phyloP scores from a whole-genome alignment of 2,888 invertebrate species.

The Coelopa pilipes region DNA sequence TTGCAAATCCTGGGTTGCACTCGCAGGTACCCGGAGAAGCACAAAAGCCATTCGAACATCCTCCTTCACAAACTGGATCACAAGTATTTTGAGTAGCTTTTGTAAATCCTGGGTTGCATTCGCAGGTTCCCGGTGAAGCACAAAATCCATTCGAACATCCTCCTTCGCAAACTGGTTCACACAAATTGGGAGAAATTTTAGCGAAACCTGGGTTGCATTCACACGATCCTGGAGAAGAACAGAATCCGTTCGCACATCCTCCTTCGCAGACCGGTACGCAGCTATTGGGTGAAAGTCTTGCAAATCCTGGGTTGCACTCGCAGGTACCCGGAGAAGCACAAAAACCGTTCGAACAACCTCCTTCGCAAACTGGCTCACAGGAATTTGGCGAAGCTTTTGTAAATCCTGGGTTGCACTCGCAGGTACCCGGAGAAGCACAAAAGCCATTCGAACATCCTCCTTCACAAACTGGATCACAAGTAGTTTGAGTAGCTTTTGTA shows the following conservation, averaged over 20 bases:
- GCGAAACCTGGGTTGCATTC: slow-evolving; percentile 42
- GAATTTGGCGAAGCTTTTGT: neutral
- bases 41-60: slow-evolving; percentile 57
- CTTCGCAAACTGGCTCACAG: slow-evolving; percentile 51
- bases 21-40: slow-evolving; percentile 54
- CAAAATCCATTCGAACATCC: slow-evolving; percentile 62
- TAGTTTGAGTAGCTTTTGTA: slow-evolving; percentile 39
- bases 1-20: slow-evolving; percentile 37
- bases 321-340: slow-evolving; percentile 77
- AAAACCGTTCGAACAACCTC: slow-evolving; percentile 74
- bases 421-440: slow-evolving; percentile 56
- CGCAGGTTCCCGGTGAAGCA: slow-evolving; percentile 49
- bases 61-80: slow-evolving; percentile 43
- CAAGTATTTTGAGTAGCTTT: slow-evolving; percentile 36
- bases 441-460: slow-evolving; percentile 50
- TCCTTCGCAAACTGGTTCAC: slow-evolving; percentile 45
- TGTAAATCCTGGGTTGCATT: slow-evolving; percentile 48
- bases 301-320: slow-evolving; percentile 74
- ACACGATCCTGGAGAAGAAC: slow-evolving; percentile 54
- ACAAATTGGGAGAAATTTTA: neutral
- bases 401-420: slow-evolving; percentile 46
- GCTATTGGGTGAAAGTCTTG: slow-evolving; percentile 37
- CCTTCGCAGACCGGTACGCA: slow-evolving; percentile 45
- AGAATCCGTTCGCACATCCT: slow-evolving; percentile 53
- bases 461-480: slow-evolving; percentile 45